Base-by-base conservation (phyloP, 2,113 vertebrate species). In the Oriolus oriolus region DNA sequence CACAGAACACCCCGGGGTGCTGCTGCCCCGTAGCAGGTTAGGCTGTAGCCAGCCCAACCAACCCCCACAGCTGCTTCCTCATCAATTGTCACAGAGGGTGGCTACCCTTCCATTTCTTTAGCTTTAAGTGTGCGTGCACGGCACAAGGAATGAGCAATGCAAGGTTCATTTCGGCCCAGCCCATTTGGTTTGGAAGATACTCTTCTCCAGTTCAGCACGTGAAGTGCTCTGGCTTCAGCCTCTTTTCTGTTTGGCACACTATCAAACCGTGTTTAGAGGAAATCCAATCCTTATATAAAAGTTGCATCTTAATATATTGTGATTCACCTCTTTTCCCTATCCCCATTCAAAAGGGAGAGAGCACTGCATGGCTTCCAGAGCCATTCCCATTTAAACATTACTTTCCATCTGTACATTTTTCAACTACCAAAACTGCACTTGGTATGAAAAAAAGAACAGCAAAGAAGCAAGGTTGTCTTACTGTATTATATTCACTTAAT, bases 281-380 rank as follows among this genome's bases (percentile, higher is more conserved):
- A 96, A 89, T 84, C 16, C 28, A 95, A 52, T 89, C 80, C 54
- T 70, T 95, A 74, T 63, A 53, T 45, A 68, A 68, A 71, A 94
- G 53, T 13, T 87, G 44, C 47, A 56, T 81, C 76, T 73, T 76
- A 77, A 39, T 83, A 95, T 57, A 73, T 31, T 35, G 81, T 42
- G 82, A 82, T 60, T 85, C 90, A 76, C 79, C 45, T 78, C 49
- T 92, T 70, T 83, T 74, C 41, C 52, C 64, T 65, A 59, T 21
- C 49, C 52, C 61, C 1, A 1, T 81, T 79, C 66, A 80, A 86
- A 86, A 92, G 49, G 28, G 30, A 75, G 16, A 83, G 37, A 52
- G 13, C 17, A 50, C 18, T 77, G 77, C 63, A 49, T 2, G 11
- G 45, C 52, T 88, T 91, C 89, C 84, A 87, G 92, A 91, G 56